Percentiles rank a stretch among this genome's conserved stretches.
Evolutionary conservation across 1,140 invertebrate species (phyloP).

Genomic region (Dendrolimus kikuchii): DNA sequence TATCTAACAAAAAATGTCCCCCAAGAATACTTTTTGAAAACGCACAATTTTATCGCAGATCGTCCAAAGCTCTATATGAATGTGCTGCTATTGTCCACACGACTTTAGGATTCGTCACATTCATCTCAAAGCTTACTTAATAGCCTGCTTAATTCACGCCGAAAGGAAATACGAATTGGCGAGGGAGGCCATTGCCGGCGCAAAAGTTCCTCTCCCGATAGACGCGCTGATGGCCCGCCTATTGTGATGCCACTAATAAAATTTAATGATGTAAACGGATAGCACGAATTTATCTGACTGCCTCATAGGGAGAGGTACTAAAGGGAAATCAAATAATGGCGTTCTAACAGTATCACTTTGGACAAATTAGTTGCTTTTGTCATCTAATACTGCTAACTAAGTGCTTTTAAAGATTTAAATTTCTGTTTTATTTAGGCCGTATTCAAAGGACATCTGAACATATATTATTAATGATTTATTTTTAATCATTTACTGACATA

Average conservation of each 20-base stretch:
- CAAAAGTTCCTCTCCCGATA: constrained; percentile 48
- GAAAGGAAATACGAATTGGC: constrained; percentile 65
- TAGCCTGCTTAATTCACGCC: constrained; percentile 66
- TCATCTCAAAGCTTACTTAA: constrained; percentile 59
- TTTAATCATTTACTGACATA: too few species aligned
- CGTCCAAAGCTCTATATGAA: constrained; percentile 28
- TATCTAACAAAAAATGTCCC: constrained; percentile 10
- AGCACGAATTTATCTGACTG: constrained; percentile 63
- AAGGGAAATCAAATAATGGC: constrained; percentile 58
- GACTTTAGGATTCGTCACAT: constrained; percentile 64
- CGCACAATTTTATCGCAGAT: constrained; percentile 23
- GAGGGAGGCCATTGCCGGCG: constrained; percentile 43
- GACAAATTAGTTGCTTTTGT: neutral
- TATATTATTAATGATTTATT: too few species aligned
- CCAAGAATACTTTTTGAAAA: constrained; percentile 14
- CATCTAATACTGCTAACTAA: neutral
- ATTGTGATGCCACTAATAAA: constrained; percentile 68
- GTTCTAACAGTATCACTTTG: constrained; percentile 29
- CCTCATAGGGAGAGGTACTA: constrained; percentile 33
- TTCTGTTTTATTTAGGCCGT: too few species aligned
- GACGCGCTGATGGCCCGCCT: constrained; percentile 35
- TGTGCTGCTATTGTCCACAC: constrained; percentile 32
- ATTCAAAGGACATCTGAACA: too few species aligned
- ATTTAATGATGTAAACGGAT: constrained; percentile 72
- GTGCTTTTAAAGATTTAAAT: too few species aligned